Evolutionary conservation across 2,113 vertebrate genomes (phyloP), one percentile per base, ranked within the genome.

Genomic region (Mugil cephalus): DNA sequence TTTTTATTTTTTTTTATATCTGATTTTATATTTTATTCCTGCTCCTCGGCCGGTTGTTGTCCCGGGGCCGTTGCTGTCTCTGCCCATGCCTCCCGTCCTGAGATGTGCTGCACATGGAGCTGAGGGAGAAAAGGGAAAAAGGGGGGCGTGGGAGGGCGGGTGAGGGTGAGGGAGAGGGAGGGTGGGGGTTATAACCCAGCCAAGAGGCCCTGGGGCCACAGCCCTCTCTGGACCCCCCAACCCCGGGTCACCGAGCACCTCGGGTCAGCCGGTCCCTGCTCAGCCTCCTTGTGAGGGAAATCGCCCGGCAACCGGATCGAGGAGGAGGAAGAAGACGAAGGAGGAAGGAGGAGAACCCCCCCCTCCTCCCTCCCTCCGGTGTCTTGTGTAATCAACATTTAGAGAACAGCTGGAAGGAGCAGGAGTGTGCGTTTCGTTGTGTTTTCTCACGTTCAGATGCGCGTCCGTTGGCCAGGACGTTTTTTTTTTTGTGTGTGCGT

Each of bases 341-440:
- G 64, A 21, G 55, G 19, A 75, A 48, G 62, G 61, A 21, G 62
- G 46, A 61, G 59, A 35, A 24, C 47, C 14, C 47, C 55, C 52
- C 72, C 78, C 63, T 5, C 24, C 24, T 30, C 24, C 2, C 24
- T 5, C 2, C 24, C 24, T 70, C 68, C 36, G 4, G 70, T 91
- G 91, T 93, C 92, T 90, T 68, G 80, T 90, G 86, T 87, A 91
- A 92, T 93, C 88, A 92, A 86, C 87, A 90, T 92, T 90, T 90
- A 84, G 77, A 88, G 69, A 87, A 87, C 75, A 87, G 90, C 89
- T 92, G 86, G 84, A 78, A 89, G 86, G 77, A 68, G 74, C 47
- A 73, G 69, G 65, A 69, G 69, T 39, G 55, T 30, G 51, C 47
- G 59, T 60, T 35, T 36, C n/a, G 40, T 71, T 78, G 71, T 63